Evolutionary conservation across 1,140 invertebrate genomes (phyloP), one percentile per base, ranked within the genome.

Genomic region (Leucophenga varia): DNA sequence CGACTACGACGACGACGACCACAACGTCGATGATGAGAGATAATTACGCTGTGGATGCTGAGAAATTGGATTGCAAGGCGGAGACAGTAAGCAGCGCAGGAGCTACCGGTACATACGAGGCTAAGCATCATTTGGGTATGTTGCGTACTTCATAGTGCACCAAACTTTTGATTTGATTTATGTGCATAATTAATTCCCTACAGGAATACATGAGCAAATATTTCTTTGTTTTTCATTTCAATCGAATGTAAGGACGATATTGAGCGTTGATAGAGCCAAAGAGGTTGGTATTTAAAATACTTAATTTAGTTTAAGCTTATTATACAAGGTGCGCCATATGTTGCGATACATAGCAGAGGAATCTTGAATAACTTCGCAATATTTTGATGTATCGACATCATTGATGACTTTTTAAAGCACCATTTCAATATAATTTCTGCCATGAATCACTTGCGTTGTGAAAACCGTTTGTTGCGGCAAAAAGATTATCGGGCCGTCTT

Each of bases 161-260:
- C 22, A 6, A 10, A 12, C 37, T 38, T 17, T 38, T 38, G 18
- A 12, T 38, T 38, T 38, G 16, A 38, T 34, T 21, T 16, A 9
- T 13, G 13, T 17, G 16, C 19, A 7, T 16, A 8, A 4, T 4
- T 7, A 22, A 10, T 46, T 37, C 13, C 7, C 57, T 70, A 20
- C 46, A 79, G 78, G 64, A 41, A 31, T 77, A 10, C 61, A 68
- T 40, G 50, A 78, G 10, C 70, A 70, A 42, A 36, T 79, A 2
- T 50, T 81, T 2, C 47, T 81, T 5, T 78, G 72, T 49, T 81
- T 81, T 56, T 79, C 78, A 12, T 64, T 78, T 19, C 58, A 77
- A 22, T 70, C 73, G 2, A 87, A 87, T 67, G 82, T 82, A 7
- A 78, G 79, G 53, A 85, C 82, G 57, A 79, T 80, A 30, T 52